Base-by-base conservation (phyloP, 2,113 vertebrate genomes). In the Rhinogobius similis region DNA sequence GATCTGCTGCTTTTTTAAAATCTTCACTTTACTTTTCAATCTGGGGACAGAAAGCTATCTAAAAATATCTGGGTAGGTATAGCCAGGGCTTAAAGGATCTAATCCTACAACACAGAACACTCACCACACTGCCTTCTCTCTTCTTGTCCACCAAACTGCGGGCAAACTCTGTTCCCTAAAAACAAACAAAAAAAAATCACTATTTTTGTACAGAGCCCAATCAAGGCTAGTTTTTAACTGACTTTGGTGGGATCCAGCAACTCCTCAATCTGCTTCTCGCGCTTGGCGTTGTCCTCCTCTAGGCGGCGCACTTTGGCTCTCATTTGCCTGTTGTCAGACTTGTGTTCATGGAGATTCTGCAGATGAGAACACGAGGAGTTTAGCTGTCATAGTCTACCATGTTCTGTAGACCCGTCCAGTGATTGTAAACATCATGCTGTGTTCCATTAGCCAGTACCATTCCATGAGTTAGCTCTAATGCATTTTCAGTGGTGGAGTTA, bases 221-320 rank as follows among this genome's bases (percentile, higher is more conserved):
- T 10, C 1, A 9, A 8, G 20, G 10, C 46, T n/a, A n/a, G 4
- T 2, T 3, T 0, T 9, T 1, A 50, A 48, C 10, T 48, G 55
- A 97, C 96, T 76, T 93, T 95, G 44, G 87, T 89, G 50, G 92
- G 91, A 70, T 96, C 95, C 88, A 98, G 68, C 8, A 99, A 91
- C 48, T 97, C 95, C 12, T 96, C 95, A 21, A 99, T 96, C 78
- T 97, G 97, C 70, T 93, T 96, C 77, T 97, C 94, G 88, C 97
- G 95, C 56, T 94, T 94, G 12, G 18, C 91, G 7, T 93, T 97
- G 3, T 98, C 96, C 72, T 97, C 95, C 65, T 98, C 95, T 23
- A 97, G 82, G 32, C 95, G 94, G 21, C 95, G 93, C 0, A 98
- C 91, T 77, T 94, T 96, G 0, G 94, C 95, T 85, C 95, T 95